These are phyloP conservation scores for Philaethria dido DNA, from an alignment of 2,888 invertebrate genomes.

Conservation along the genomic window DNA sequence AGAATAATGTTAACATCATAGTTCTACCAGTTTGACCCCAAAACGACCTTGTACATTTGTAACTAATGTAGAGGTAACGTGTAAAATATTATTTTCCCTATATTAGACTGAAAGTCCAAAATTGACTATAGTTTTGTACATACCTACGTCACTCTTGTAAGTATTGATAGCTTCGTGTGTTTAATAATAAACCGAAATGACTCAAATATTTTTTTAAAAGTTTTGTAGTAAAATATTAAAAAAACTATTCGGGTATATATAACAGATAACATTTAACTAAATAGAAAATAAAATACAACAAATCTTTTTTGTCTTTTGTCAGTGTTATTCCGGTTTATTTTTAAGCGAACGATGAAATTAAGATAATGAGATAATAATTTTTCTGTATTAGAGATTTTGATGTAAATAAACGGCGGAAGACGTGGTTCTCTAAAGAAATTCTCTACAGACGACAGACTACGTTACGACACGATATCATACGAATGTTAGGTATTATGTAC, in stretches of 20 bases:
- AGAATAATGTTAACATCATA: conserved; percentile 29
- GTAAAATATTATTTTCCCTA: conserved; percentile 69
- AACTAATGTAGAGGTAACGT: conserved; percentile 67
- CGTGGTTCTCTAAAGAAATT: conserved; percentile 45
- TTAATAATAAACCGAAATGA: conserved; percentile 12
- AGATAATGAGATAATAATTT: conserved; percentile 79
- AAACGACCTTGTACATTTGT: conserved; percentile 75
- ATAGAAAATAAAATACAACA: neutral
- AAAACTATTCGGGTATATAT: neutral
- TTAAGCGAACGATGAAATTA: conserved; percentile 58
- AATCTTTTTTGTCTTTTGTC: neutral
- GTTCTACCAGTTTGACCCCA: conserved; percentile 28
- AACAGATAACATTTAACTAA: neutral
- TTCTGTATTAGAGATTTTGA: conserved; percentile 77
- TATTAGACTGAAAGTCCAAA: conserved; percentile 83
- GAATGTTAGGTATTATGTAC: neutral
- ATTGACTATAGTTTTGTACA: conserved; percentile 71
- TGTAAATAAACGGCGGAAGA: conserved; percentile 71
- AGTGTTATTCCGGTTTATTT: conserved; percentile 2
- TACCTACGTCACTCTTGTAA: conserved; percentile 78
- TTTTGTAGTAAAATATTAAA: conserved; percentile 12
- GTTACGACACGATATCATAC: conserved; percentile 13
- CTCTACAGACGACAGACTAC: neutral
- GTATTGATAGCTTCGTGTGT: conserved; percentile 61
- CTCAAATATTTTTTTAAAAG: neutral